Evolutionary conservation across 2,797 vertebrate genomes (phyloP), one percentile per base, ranked within the genome.

Genomic region (Scolopax bukidnonensis): DNA sequence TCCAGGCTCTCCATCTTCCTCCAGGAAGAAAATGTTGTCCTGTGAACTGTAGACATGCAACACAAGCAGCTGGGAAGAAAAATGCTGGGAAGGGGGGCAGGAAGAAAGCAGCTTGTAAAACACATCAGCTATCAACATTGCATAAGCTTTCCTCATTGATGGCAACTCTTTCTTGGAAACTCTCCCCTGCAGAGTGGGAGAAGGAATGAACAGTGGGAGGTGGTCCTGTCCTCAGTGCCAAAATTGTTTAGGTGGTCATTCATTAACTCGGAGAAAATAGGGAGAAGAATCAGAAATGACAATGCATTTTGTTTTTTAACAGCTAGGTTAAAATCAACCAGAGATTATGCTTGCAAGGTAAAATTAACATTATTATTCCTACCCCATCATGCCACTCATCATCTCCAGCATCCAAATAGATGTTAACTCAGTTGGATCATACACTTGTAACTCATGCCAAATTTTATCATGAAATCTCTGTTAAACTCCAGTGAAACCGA

Each of bases 41-140:
- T 0, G 0, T 32, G 50, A 84, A 61, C 50, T 70, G 59, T 0
- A 63, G 36, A 12, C 11, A 65, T 1, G 1, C 47, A 76, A 74
- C 7, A 53, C 20, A 33, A 84, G 30, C 59, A 60, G 25, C 36
- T 36, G 36, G 36, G 36, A 36, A 0, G 0, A 71, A 71, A 91
- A 84, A 15, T 14, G 21, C 16, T 63, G 63, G 24, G 47, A 77
- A 74, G 5, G 1, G 4, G 8, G 24, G 14, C 21, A 81, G 30
- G 41, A 88, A 76, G n/a, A 80, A 78, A 57, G 17, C 8, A 45
- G 47, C 16, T 75, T 63, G 20, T 75, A 54, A 75, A 78, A 38
- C 16, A 60, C 12, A 83, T 19, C 36, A 61, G 24, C 41, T 70
- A 38, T 13, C 38, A 84, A 11, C 16, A 30, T 0, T 30, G 28